Conservation (phyloP, 2,888 invertebrate species). For the Harpagoxenus sublaevis region DNA sequence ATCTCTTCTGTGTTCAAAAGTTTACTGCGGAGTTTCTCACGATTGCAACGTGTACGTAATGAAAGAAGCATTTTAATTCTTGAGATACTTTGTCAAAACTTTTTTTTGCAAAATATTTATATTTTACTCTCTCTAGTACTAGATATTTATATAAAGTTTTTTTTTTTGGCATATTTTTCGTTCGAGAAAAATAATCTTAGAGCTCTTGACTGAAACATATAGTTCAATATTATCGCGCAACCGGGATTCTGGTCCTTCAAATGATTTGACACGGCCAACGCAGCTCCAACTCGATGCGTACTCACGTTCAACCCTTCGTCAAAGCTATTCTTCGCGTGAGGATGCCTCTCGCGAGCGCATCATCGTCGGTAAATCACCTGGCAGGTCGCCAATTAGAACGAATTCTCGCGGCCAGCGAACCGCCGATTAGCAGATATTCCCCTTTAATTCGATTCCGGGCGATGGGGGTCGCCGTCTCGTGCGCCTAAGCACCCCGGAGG, state of each 20-base stretch:
- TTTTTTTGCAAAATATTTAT: not conserved
- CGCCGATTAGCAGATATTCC: conserved; percentile 50
- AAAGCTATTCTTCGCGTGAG: not conserved
- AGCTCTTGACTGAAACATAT: not conserved
- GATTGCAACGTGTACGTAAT: not conserved
- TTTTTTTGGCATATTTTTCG: not conserved
- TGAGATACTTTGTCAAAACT: not conserved
- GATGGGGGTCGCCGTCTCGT: conserved; percentile 63
- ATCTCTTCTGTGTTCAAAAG: not conserved
- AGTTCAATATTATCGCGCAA: not conserved
- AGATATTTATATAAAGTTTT: not conserved
- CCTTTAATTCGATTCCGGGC: conserved; percentile 61
- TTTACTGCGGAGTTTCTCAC: not conserved
- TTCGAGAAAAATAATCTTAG: not conserved
- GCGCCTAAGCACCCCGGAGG: conserved; percentile 48
- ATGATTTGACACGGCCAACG: conserved; percentile 2
- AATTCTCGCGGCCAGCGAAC: conserved; percentile 51
- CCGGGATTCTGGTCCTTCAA: not conserved
- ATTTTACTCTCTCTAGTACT: not conserved
- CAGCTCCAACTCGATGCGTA: not conserved
- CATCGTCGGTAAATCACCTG: conserved; percentile 57
- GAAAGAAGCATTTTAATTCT: not conserved
- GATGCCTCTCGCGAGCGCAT: conserved; percentile 33
- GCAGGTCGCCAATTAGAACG: conserved; percentile 60
- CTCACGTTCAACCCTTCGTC: conserved; percentile 26